phyloP scores from a whole-genome alignment of 1,140 invertebrate genomes.

The Drosophila pseudoobscura region DNA sequence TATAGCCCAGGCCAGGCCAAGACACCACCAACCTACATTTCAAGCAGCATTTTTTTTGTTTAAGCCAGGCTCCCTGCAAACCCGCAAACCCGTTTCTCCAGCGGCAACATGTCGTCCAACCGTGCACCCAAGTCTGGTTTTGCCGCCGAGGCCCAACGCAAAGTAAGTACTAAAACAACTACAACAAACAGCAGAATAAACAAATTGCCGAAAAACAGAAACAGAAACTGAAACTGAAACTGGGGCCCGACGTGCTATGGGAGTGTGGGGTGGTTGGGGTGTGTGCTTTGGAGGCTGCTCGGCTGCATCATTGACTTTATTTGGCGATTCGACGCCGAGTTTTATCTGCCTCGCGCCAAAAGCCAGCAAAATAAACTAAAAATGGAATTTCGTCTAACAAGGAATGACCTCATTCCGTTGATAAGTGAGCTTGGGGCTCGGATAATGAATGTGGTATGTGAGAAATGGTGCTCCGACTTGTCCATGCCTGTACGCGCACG shows the following conservation, averaged over 20 bases:
- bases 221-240: background rate
- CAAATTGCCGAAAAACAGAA: slow-evolving; percentile 65
- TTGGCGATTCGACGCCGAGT: slow-evolving; percentile 55
- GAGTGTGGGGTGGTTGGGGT: slow-evolving; percentile 1
- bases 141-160: slow-evolving; percentile 95
- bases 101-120: slow-evolving; percentile 90
- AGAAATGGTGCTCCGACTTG: background rate
- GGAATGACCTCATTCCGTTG: slow-evolving; percentile 72
- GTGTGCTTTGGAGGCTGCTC: slow-evolving; percentile 11
- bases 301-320: slow-evolving; percentile 68
- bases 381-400: slow-evolving; percentile 62
- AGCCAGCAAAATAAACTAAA: slow-evolving; percentile 55
- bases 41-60: slow-evolving; percentile 18
- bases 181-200: slow-evolving; percentile 45
- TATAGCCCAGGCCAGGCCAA: background rate
- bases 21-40: slow-evolving; percentile 57
- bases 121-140: slow-evolving; percentile 96
- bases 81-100: slow-evolving; percentile 76
- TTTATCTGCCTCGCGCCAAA: slow-evolving; percentile 50
- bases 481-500: too few species aligned
- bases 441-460: slow-evolving; percentile 6
- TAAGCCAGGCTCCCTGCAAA: slow-evolving; percentile 22
- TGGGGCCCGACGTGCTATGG: slow-evolving; percentile 4
- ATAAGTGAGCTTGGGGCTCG: slow-evolving; percentile 32
- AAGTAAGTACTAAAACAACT: slow-evolving; percentile 86